Evolutionary conservation across 2,888 invertebrate genomes (phyloP), one percentile per base, ranked within the genome.

Genomic region (Drosophila ezoana): DNA sequence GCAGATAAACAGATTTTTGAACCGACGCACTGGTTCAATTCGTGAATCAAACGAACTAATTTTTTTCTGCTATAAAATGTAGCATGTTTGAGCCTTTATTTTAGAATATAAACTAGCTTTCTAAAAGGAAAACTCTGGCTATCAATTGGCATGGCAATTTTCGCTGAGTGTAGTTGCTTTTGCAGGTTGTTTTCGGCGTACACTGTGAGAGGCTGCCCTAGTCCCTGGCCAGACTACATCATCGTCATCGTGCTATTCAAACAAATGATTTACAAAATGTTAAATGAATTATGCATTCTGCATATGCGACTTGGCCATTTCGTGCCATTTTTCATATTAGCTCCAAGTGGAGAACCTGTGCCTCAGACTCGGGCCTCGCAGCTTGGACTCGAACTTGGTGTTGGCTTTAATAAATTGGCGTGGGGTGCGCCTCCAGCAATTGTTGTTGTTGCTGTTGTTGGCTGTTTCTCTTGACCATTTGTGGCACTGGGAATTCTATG

Each of bases 221-320:
- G 73, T 64, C 33, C 35, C 73, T 65, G 59, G 16, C 47, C 66
- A 60, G 66, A 74, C 60, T 60, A 43, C 75, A 81, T 80, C 85
- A 76, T 74, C 88, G 76, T 82, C 85, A 79, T 87, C 87, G 81
- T 84, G 79, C 80, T 87, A 88, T 87, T 86, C 89, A 82, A 90
- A 89, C 89, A 89, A 89, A 89, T 90, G 84, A 86, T 90, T 83
- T 90, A 89, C 90, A 89, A 89, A 89, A 89, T 84, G 88, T 86
- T 89, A 89, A 89, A 90, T 89, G 89, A 89, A 89, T 89, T 89
- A 89, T 89, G 88, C 79, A 81, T 87, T 84, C 83, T 83, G 80
- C 87, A 81, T 87, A 85, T 88, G 81, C 76, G 76, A 69, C 67
- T 76, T 69, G 72, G 76, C 74, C 56, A 74, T 56, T 70, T 79